Evolutionary conservation across 2,113 vertebrate genomes (phyloP).

Genomic region (Catagonus wagneri): DNA sequence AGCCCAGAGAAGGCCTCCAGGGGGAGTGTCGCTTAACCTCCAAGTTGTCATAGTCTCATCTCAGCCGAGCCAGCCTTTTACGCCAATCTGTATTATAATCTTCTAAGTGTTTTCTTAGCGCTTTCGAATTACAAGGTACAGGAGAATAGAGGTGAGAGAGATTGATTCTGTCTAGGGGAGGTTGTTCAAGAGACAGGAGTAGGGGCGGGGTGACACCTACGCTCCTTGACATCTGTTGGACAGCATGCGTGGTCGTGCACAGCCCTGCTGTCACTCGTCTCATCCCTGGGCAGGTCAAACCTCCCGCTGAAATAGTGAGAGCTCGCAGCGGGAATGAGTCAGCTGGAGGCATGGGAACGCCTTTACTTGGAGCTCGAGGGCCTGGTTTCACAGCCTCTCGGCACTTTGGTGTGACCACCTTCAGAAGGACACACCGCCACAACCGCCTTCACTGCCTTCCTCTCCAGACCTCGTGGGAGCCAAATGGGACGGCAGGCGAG

Average conservation of each 20-base stretch:
- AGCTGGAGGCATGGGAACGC: not conserved
- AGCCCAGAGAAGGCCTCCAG: conserved; percentile 21
- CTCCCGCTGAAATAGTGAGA: not conserved
- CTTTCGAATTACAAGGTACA: conserved; percentile 61
- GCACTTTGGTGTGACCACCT: not conserved
- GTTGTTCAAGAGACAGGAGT: not conserved
- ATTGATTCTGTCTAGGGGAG: conserved; percentile 40
- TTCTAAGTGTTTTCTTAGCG: conserved; percentile 60
- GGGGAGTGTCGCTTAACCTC: conserved; percentile 45
- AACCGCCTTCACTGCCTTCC: not conserved
- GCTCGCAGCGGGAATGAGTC: not conserved
- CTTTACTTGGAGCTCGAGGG: not conserved
- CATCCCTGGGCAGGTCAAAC: not conserved
- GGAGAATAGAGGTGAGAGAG: not conserved
- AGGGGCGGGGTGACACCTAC: not conserved
- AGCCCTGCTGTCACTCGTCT: fast-evolving
- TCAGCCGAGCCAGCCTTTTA: conserved; percentile 32
- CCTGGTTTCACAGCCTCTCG: not conserved
- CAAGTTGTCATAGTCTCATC: conserved; percentile 56
- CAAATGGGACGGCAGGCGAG: not conserved
- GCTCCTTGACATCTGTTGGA: not conserved
- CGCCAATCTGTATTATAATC: conserved; percentile 46
- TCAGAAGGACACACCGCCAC: not conserved
- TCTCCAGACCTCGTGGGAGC: not conserved
- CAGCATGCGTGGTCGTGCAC: fast-evolving